phyloP scores from a whole-genome alignment of 2,888 invertebrate genomes.

The Biston betularia region DNA sequence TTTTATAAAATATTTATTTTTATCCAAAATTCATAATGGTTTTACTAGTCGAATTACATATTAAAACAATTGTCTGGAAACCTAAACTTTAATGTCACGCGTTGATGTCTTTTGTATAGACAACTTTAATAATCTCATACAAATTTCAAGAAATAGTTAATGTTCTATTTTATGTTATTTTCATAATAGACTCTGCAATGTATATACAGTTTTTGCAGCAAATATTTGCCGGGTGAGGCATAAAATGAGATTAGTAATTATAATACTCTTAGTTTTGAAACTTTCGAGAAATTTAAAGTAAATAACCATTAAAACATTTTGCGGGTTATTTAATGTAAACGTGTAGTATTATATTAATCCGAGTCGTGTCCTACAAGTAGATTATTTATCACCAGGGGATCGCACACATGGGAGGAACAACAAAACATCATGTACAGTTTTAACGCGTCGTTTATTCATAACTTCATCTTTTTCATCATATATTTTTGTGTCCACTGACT shows the following conservation, averaged over 20 bases:
- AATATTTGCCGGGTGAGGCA: background rate
- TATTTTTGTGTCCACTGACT: slow-evolving; percentile 86
- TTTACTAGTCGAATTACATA: background rate
- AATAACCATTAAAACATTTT: no score
- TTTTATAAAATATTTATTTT: background rate
- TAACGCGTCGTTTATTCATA: slow-evolving; percentile 85
- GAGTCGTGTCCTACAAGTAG: background rate
- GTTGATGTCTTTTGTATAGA: slow-evolving; percentile 62
- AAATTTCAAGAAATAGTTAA: background rate
- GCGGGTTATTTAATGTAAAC: no score
- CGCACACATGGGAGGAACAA: slow-evolving; percentile 61
- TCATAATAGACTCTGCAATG: no score
- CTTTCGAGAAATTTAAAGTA: no score
- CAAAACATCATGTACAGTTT: slow-evolving; percentile 82
- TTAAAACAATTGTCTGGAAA: no score
- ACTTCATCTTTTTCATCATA: slow-evolving; percentile 84
- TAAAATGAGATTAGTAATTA: background rate
- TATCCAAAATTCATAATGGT: background rate
- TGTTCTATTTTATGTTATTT: no score
- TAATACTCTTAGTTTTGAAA: no score
- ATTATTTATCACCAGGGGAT: slow-evolving; percentile 4
- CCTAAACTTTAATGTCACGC: slow-evolving; percentile 33
- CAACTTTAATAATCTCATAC: background rate
- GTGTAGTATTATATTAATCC: background rate
- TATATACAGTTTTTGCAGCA: background rate